Evolutionary conservation across 30 jellyfish, hydroid and myxozoan genomes (phyloP), one percentile per base, ranked within the genome.

Genomic region (Cassiopea andromeda): DNA sequence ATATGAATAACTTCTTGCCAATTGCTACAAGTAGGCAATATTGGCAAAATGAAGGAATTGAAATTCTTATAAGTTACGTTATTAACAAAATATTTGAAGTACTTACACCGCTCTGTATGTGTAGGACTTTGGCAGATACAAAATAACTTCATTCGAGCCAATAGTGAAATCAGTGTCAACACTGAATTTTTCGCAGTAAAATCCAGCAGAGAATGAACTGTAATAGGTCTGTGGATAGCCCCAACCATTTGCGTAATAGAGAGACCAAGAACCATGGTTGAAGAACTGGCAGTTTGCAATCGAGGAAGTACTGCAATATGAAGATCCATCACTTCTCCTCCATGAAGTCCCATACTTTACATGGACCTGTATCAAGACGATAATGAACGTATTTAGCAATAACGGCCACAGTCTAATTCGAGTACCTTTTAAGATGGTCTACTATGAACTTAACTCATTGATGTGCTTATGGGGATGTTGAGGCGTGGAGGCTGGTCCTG

Each of bases 251-350:
- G 87, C 87, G 60, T 85, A 85, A 27, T 74, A 60, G 8, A 85
- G 57, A 15, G 43, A 44, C 81, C 79, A 75, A 7, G 85, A 76
- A 3, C 93, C 93, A 58, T 85, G 93, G 58, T 48, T 58, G 73
- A 85, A 85, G 44, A 73, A 44, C 82, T 85, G 93, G 48, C 93
- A 85, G 68, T 44, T 85, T 3, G 87, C 80, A 2, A 85, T 74
- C 17, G 93, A 85, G 10, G 74, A 8, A 75, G 73, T 85, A 1
- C 82, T 73, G 69, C 93, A 85, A 48, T 58, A 19, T 1, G 87
- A 70, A 3, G 54, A 1, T 49, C 93, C 93, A 64, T 85, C 93
- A 54, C 87, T 85, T 48, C 93, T 73, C 27, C 93, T 78, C 93
- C 93, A 85, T 7, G 93, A 75, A 4, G 80, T 17, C 15, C 87